These are phyloP conservation scores for Henicopernis longicauda DNA, from an alignment of 2,113 vertebrate species.

Conservation along the genomic window DNA sequence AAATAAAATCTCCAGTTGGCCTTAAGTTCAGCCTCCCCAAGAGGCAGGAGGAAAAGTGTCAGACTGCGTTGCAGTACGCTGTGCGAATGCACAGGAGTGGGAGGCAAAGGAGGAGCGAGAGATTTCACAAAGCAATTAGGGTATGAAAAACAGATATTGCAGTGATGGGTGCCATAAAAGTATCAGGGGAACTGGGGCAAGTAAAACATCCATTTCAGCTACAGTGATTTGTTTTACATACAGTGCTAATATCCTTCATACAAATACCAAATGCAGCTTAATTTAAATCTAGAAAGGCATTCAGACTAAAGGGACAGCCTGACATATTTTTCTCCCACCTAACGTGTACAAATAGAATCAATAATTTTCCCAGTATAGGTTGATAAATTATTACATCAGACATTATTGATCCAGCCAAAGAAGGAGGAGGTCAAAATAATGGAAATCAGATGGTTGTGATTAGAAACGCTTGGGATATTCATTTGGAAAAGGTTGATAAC, in stretches of 20 bases:
- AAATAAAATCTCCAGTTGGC: slow-evolving; percentile 22
- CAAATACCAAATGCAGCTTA: background rate
- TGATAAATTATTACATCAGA: slow-evolving; percentile 47
- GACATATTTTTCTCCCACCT: background rate
- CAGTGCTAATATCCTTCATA: background rate
- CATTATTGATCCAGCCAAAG: slow-evolving; percentile 56
- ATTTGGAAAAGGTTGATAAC: slow-evolving; percentile 58
- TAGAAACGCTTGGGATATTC: slow-evolving; percentile 57
- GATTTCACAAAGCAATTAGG: background rate
- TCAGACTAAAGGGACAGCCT: background rate
- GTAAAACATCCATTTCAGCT: slow-evolving; percentile 17
- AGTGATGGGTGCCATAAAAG: background rate
- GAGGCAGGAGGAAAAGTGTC: slow-evolving; percentile 18
- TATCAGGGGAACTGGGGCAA: background rate
- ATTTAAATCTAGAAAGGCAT: slow-evolving; percentile 27
- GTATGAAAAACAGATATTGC: background rate
- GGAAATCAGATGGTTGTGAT: slow-evolving; percentile 55
- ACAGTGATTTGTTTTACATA: slow-evolving; percentile 25
- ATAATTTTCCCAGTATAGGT: slow-evolving; percentile 32
- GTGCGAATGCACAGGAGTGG: background rate
- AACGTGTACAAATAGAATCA: slow-evolving; percentile 1
- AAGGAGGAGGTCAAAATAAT: slow-evolving; percentile 40
- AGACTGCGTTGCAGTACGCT: background rate
- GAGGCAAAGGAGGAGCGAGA: background rate
- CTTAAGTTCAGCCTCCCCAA: slow-evolving; percentile 43